Evolutionary conservation across 1,140 invertebrate genomes (phyloP), one percentile per base, ranked within the genome.

Genomic region (Ctenoplectra terminalis): DNA sequence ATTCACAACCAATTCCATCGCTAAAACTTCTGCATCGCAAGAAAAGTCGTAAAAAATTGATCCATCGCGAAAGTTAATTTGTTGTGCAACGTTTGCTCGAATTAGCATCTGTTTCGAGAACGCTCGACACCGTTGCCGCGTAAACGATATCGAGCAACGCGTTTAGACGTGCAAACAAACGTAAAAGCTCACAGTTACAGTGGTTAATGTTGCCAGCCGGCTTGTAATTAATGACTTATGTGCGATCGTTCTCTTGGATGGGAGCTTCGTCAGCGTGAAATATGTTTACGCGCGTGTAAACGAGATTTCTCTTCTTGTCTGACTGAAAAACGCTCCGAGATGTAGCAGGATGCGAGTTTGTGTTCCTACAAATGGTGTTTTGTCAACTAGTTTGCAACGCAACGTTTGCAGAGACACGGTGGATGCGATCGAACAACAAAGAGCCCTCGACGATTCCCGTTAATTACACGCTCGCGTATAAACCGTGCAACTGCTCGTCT

Each of bases 211-310:
- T 31, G 20, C 50, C 31, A 23, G 40, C 66, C 15, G 54, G 31
- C 56, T 40, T 31, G 17, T 75, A 82, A 85, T 86, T 85, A 81
- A 40, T 54, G n/a, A 31, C 64, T 52, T 86, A 77, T 82, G 82
- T 69, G 79, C 37, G 40, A 34, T 72, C 48, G 64, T 60, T 58
- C 61, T 11, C 50, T 8, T 70, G n/a, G 26, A 5, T 4, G 26
- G 0, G 46, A 40, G n/a, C 3, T 50, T 8, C n/a, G 43, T 37
- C 40, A 60, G 3, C 60, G 26, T 40, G 56, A 50, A 64, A 31
- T 34, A 54, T 64, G 43, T 54, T 66, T 58, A 50, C 37, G n/a
- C 43, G 76, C 56, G n/a, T 29, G 75, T 66, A 74, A 85, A 85
- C 37, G 71, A 77, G 60, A 34, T 72, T 72, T 58, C n/a, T 37